Evolutionary conservation across 2,797 vertebrate genomes (phyloP).

Genomic region (Poecile montanus): DNA sequence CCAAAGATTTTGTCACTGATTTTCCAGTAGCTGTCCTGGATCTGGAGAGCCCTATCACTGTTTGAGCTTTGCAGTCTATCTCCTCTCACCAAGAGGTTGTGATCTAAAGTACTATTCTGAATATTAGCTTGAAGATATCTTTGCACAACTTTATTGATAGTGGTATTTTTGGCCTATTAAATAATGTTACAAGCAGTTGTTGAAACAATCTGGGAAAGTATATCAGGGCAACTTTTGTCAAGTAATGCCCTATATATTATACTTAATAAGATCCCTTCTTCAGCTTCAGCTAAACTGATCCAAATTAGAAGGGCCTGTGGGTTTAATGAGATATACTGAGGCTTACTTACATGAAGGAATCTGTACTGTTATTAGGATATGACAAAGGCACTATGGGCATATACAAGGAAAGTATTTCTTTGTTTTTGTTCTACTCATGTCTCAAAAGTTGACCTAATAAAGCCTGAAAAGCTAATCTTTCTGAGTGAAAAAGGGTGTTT

Average conservation of each 20-base stretch:
- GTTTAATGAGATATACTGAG: background rate
- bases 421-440: background rate
- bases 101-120: background rate
- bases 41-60: background rate
- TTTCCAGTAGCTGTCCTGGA: background rate
- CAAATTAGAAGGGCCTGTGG: background rate
- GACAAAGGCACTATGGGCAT: background rate
- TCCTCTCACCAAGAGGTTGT: background rate
- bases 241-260: background rate
- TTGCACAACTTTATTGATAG: background rate
- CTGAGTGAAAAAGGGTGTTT: background rate
- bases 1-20: background rate
- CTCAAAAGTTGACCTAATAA: background rate
- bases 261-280: background rate
- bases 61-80: background rate
- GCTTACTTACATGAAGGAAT: background rate
- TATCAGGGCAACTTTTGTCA: background rate
- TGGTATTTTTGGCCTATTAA: background rate
- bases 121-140: background rate
- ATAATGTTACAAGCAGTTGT: background rate
- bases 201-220: background rate
- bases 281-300: background rate
- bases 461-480: constrained; percentile 7
- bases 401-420: background rate
- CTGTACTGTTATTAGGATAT: background rate